Conservation (phyloP, 2,797 vertebrate species). For the Chaunax sp. region DNA sequence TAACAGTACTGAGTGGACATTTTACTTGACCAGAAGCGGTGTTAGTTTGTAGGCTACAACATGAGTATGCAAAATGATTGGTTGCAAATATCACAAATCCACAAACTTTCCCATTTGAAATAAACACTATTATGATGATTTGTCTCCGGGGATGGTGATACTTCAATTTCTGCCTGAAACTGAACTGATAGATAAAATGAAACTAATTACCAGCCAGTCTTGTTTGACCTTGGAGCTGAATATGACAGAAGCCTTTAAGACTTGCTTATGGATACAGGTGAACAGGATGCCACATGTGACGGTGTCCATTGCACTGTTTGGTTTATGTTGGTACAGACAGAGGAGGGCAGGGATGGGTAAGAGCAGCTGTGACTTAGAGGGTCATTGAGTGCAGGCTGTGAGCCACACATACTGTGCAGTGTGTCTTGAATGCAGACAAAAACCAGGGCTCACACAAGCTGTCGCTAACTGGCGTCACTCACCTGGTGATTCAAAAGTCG, state of each 20-base stretch:
- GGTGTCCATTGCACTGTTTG: conserved; percentile 32
- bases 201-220: conserved; percentile 36
- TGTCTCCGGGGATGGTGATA: conserved; percentile 10
- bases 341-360: conserved; percentile 56
- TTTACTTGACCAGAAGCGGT: conserved; percentile 10
- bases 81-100: not conserved
- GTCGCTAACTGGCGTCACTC: conserved; percentile 40
- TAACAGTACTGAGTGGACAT: not conserved
- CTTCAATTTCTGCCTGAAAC: conserved; percentile 18
- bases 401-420: conserved; percentile 60
- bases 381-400: conserved; percentile 72
- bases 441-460: conserved; percentile 37
- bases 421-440: conserved; percentile 67
- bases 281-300: conserved; percentile 24
- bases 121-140: not conserved
- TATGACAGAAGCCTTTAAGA: conserved; percentile 32
- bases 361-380: conserved; percentile 73
- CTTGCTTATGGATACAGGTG: conserved; percentile 11
- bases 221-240: conserved; percentile 73
- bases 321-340: conserved; percentile 42
- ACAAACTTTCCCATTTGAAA: too few relatives aligned
- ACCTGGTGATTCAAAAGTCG: conserved; percentile 54
- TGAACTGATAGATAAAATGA: conserved; percentile 2
- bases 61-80: conserved; percentile 3
- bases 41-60: not conserved